Conservation (phyloP, 2,797 vertebrate species). For the Cyprinella venusta region DNA sequence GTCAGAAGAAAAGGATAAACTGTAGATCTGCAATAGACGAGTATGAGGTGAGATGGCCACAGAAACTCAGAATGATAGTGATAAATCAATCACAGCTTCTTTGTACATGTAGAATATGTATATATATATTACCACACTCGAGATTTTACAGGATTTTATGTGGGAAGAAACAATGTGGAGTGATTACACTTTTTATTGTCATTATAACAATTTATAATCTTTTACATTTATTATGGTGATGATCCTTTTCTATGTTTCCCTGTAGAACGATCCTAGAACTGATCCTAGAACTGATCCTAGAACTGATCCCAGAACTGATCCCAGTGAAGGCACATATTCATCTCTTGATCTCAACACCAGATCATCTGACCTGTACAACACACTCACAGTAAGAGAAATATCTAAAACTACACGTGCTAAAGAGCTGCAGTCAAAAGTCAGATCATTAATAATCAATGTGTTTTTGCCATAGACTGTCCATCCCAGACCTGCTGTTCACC, state of each 20-base stretch:
- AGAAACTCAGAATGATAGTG: not conserved
- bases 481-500: not conserved
- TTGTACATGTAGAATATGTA: too few relatives aligned
- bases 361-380: not conserved
- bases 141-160: not conserved
- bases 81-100: too few relatives aligned
- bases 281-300: too few relatives aligned
- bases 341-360: not conserved
- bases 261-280: not conserved
- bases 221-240: too few relatives aligned
- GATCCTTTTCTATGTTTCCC: not conserved
- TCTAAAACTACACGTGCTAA: not conserved
- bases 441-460: not conserved
- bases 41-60: not conserved
- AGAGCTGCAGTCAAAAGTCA: not conserved
- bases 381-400: constrained; percentile 5
- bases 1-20: too few relatives aligned
- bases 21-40: not conserved
- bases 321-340: not conserved
- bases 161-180: not conserved
- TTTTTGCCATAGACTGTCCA: not conserved
- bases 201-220: too few relatives aligned
- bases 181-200: not conserved
- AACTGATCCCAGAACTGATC: not conserved
- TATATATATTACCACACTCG: not conserved